Percentiles rank a stretch among this genome's conserved stretches.
Conservation (phyloP, 2,113 vertebrate genomes). For the Chauna torquata region DNA sequence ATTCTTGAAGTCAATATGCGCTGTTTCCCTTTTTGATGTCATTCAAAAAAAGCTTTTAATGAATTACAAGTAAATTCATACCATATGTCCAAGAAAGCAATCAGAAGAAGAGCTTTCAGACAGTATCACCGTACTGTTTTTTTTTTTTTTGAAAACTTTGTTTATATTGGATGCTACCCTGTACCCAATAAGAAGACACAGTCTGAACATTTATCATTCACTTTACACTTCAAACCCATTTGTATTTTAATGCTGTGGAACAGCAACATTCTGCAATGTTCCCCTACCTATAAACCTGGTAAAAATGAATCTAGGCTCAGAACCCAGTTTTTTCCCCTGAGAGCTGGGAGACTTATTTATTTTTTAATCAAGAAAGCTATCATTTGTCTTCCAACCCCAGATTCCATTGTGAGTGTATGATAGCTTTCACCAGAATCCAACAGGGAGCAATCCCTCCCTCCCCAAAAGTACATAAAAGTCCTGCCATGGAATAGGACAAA, state of each 20-base stretch:
- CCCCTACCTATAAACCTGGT: neutral
- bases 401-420: neutral
- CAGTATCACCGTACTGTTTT: neutral
- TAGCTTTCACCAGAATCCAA: neutral
- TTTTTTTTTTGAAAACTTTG: neutral
- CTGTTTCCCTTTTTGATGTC: neutral
- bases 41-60: conserved; percentile 16
- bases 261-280: neutral
- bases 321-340: neutral
- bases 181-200: neutral
- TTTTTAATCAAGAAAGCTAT: neutral
- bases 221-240: neutral
- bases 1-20: neutral
- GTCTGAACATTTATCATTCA: neutral
- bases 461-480: neutral
- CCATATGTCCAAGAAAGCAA: neutral
- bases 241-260: neutral
- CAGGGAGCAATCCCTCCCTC: neutral
- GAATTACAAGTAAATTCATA: conserved; percentile 21
- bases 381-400: neutral
- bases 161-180: neutral
- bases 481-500: neutral
- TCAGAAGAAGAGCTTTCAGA: neutral
- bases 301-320: neutral
- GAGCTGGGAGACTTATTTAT: neutral